Evolutionary conservation across 92 coral and sea anemone genomes (phyloP).

Genomic region (Hydrozoanthus gracilis): DNA sequence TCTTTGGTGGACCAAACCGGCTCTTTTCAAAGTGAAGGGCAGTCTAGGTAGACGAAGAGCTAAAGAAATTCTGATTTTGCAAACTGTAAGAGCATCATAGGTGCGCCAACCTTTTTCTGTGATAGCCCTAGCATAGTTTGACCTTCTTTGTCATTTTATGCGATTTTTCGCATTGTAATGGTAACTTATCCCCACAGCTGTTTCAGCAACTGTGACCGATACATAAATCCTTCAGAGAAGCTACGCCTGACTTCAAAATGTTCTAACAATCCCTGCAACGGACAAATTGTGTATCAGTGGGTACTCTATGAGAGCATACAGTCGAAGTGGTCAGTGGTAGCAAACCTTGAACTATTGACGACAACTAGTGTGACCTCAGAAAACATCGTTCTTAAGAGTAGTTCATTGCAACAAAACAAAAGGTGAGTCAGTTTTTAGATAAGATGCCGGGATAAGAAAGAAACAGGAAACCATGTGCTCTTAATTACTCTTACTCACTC

Average conservation of each 20-base stretch:
- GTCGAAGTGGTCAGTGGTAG: background rate
- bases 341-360: background rate
- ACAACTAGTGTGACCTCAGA: constrained; percentile 8
- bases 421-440: background rate
- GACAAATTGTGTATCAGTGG: constrained; percentile 20
- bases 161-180: no score
- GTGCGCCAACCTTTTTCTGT: no score
- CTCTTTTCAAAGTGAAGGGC: no score
- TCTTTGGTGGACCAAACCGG: no score
- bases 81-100: no score
- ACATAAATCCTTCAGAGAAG: constrained; percentile 29
- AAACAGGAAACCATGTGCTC: no score
- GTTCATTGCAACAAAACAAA: background rate
- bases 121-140: no score
- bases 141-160: no score
- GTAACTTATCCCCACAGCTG: constrained; percentile 6
- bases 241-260: constrained; percentile 31
- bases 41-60: no score
- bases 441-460: no score
- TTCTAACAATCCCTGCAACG: background rate
- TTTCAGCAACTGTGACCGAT: constrained; percentile 41
- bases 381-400: background rate
- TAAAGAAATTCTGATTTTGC: no score
- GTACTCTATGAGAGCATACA: background rate
- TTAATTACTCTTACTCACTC: no score